Conservation (phyloP, 2,113 vertebrate species). For the Hippocampus mohnikei region DNA sequence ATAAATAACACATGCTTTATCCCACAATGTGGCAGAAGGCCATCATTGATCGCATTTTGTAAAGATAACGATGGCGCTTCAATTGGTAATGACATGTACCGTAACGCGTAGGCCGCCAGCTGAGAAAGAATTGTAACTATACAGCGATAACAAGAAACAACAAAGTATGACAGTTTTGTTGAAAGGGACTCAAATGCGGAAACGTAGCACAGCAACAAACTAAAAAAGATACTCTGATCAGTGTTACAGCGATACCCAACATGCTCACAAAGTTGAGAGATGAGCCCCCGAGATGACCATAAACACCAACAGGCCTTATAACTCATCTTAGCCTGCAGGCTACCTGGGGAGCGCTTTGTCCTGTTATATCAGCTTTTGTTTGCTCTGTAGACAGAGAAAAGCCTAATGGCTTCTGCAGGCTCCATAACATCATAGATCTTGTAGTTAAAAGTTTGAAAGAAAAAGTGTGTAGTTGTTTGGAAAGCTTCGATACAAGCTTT, state of each 20-base stretch:
- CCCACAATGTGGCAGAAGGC: constrained; percentile 7
- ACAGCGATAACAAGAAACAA: not conserved
- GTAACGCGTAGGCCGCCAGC: constrained; percentile 7
- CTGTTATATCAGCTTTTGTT: constrained; percentile 37
- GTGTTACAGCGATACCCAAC: constrained; percentile 5
- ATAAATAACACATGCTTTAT: constrained; percentile 4
- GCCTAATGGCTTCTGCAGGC: constrained; percentile 16
- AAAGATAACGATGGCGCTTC: constrained; percentile 22
- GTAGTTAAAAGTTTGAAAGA: not conserved
- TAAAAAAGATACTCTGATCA: constrained; percentile 18
- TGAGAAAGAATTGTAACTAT: constrained; percentile 33
- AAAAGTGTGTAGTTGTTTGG: not conserved
- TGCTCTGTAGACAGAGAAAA: constrained; percentile 20
- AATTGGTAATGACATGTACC: constrained; percentile 23
- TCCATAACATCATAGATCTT: constrained; percentile 16
- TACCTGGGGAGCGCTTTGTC: constrained; percentile 20
- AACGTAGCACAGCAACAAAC: not conserved
- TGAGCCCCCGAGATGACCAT: constrained; percentile 24
- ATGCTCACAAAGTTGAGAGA: constrained; percentile 36
- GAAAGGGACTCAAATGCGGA: not conserved
- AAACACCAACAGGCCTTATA: constrained; percentile 36
- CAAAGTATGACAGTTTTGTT: not conserved
- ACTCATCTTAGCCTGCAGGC: constrained; percentile 30
- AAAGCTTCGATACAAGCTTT: not conserved
- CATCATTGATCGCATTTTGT: constrained; percentile 22